phyloP scores from a whole-genome alignment of 2,797 vertebrate species.

The Lepidocolaptes lacrymiger region DNA sequence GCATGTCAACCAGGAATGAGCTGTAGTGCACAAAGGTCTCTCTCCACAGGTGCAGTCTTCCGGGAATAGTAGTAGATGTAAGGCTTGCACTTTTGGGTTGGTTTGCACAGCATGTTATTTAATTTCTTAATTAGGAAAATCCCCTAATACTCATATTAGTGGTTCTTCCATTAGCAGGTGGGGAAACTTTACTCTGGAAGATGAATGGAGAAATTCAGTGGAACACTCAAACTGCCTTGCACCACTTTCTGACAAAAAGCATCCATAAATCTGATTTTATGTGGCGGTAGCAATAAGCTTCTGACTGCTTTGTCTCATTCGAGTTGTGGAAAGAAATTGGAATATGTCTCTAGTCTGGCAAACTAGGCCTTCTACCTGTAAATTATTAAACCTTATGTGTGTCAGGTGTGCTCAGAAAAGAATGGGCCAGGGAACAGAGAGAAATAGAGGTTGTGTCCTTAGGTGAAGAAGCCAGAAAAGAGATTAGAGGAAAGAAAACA shows the following conservation, averaged over 20 bases:
- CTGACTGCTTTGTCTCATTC: conserved; percentile 56
- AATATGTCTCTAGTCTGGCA: conserved; percentile 36
- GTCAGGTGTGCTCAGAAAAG: conserved; percentile 23
- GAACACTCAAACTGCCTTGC: neutral
- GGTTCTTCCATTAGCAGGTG: neutral
- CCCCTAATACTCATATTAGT: neutral
- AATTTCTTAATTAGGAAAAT: neutral
- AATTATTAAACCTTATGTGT: conserved; percentile 53
- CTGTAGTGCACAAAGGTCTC: neutral
- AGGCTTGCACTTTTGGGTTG: neutral
- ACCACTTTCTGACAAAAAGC: conserved; percentile 34
- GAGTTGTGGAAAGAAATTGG: conserved; percentile 47
- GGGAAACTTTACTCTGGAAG: neutral
- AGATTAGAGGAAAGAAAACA: neutral
- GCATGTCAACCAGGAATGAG: neutral
- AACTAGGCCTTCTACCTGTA: conserved; percentile 27
- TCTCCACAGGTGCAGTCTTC: neutral
- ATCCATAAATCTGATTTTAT: conserved; percentile 58
- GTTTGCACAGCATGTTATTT: neutral
- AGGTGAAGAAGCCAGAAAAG: neutral
- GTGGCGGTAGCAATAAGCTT: conserved; percentile 22
- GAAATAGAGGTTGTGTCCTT: neutral
- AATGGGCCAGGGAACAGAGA: neutral
- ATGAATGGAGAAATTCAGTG: conserved; percentile 18
- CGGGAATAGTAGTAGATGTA: neutral